Evolutionary conservation across 2,797 vertebrate genomes (phyloP), one percentile per base, ranked within the genome.

Genomic region (Limosa lapponica): DNA sequence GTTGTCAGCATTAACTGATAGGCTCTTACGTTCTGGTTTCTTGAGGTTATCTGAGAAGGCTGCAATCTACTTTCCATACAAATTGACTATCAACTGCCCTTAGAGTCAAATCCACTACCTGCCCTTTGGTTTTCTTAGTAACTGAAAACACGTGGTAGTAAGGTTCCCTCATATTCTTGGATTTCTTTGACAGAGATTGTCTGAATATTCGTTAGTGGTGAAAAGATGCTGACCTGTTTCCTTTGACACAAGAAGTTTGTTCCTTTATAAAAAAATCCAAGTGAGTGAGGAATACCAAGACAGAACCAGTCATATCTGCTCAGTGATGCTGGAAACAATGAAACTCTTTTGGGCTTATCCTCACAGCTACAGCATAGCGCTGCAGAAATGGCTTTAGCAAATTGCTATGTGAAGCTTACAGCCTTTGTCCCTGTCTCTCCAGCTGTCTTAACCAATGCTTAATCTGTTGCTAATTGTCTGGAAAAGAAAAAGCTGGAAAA

Each of bases 181-280:
- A 30, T 91, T 85, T 82, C 66, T 87, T 64, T 72, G 81, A 72
- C 66, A 75, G 41, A 93, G 36, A 32, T 83, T 71, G 55, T 54
- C 39, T 85, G 70, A 62, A 72, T 92, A 91, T 86, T 84, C 86
- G 36, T 17, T 75, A 69, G 54, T 71, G 66, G 34, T 90, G 87
- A 93, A 92, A 94, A 89, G 87, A 75, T 37, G 81, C 51, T 87
- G 73, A 48, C 57, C 28, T 83, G 30, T 81, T 91, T 92, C 57
- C 82, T 88, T 58, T 69, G 87, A 82, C 72, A 34, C 14, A 34
- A 70, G 58, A 58, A 48, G 23, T 78, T 92, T 89, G 27, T 37
- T 91, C 7, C n/a, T n/a, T n/a, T n/a, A n/a, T n/a, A 25, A 78
- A 64, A 91, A 61, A 91, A 61, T 74, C 27, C 24, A 41, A 46